A percentile compares a stretch with the other conserved stretches of the same genome.
These are phyloP conservation scores for Caenorhabditis brenneri DNA, from an alignment of 1,140 invertebrate genomes.

Conservation along the genomic window DNA sequence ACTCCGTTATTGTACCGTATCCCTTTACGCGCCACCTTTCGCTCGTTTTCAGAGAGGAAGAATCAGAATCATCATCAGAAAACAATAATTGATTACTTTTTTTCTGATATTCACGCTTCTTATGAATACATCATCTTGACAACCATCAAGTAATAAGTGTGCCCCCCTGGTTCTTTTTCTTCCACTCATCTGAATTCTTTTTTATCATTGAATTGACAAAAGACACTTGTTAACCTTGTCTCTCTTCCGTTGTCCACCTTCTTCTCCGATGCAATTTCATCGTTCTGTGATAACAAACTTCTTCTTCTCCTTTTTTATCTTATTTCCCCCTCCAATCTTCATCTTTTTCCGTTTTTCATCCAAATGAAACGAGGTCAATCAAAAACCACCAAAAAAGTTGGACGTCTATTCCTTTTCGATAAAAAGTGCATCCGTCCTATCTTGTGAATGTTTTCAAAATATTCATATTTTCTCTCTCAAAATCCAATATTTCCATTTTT, in stretches of 20 bases:
- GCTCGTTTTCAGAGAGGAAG: not conserved
- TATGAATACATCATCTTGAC: not conserved
- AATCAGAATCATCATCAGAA: not conserved
- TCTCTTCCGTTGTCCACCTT: not conserved
- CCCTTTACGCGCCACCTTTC: not conserved
- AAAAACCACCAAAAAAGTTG: not conserved
- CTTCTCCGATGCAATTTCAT: slow-evolving; percentile 15
- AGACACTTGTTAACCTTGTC: slow-evolving; percentile 5
- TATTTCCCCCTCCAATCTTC: not conserved
- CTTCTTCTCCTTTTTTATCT: not conserved
- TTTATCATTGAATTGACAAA: not conserved
- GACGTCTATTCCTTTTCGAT: not conserved
- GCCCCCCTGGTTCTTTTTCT: not conserved
- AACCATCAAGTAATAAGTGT: not conserved
- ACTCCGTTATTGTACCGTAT: slow-evolving; percentile 22
- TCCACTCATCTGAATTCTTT: not conserved
- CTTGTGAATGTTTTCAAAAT: not conserved
- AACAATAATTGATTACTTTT: not conserved
- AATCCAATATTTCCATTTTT: not conserved
- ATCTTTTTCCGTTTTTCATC: not conserved
- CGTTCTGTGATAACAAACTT: slow-evolving; percentile 4
- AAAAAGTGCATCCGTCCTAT: not conserved
- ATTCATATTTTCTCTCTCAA: not conserved
- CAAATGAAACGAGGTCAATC: not conserved
- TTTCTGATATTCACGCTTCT: slow-evolving; percentile 27